Percentiles rank a stretch among this genome's conserved stretches.
Evolutionary conservation across 2,113 vertebrate genomes (phyloP).

Genomic region (Limanda limanda): DNA sequence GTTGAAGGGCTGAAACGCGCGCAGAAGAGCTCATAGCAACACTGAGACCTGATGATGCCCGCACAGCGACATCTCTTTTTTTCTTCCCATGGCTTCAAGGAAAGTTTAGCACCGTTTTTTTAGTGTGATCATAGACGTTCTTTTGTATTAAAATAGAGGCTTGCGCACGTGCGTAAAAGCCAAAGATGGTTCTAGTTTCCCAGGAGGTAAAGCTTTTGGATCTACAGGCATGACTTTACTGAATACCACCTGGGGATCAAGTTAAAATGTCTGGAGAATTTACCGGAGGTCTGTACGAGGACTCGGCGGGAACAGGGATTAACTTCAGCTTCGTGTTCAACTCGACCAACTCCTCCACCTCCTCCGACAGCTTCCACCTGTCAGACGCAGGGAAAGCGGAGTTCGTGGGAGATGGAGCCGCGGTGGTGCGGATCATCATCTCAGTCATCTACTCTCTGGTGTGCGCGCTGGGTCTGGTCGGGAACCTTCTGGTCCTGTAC

Average conservation of each 20-base stretch:
- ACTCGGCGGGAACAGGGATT: conserved; percentile 52
- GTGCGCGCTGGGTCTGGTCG: conserved; percentile 91
- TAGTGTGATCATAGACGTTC: too few species aligned
- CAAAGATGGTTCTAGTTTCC: neutral
- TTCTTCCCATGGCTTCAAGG: too few species aligned
- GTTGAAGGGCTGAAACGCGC: conserved; percentile 24
- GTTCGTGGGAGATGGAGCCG: conserved; percentile 80
- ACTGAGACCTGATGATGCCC: neutral
- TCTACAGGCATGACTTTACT: neutral
- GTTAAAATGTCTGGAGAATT: conserved; percentile 72
- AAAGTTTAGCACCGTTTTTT: neutral
- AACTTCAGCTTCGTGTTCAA: conserved; percentile 75
- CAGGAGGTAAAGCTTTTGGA: neutral
- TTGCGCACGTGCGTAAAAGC: neutral
- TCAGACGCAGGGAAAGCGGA: conserved; percentile 74
- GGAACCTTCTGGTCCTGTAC: conserved; percentile 93
- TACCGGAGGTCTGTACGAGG: conserved; percentile 42
- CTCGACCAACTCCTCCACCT: conserved; percentile 78
- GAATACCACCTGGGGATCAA: conserved; percentile 14
- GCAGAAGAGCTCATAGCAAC: conserved; percentile 22
- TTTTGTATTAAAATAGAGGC: neutral
- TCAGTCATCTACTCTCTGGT: conserved; percentile 92
- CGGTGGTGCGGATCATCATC: conserved; percentile 86
- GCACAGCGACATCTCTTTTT: neutral
- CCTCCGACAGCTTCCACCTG: conserved; percentile 64